phyloP scores from a whole-genome alignment of 1,140 invertebrate species.

The Colletes gigas region DNA sequence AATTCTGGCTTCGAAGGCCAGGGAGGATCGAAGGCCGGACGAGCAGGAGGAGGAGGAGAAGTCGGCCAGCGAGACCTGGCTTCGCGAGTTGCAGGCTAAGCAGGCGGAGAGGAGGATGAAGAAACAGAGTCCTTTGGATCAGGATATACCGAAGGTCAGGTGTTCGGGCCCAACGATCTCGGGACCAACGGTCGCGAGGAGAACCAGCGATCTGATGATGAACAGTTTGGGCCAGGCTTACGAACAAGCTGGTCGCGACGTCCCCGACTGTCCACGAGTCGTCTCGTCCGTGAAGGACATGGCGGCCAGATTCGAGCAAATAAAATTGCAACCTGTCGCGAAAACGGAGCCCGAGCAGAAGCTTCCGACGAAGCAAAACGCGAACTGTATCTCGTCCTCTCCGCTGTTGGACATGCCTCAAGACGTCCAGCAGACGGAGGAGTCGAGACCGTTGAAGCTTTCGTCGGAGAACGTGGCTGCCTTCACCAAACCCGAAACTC shows the following conservation, averaged over 20 bases:
- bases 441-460: slow-evolving; percentile 39
- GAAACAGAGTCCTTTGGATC: slow-evolving; percentile 74
- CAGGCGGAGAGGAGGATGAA: slow-evolving; percentile 85
- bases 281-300: slow-evolving; percentile 87
- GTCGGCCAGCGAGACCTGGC: slow-evolving; percentile 84
- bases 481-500: slow-evolving; percentile 63
- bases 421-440: slow-evolving; percentile 50
- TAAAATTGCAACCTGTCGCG: slow-evolving; percentile 69
- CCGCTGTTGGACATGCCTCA: slow-evolving; percentile 39
- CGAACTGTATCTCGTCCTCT: slow-evolving; percentile 53
- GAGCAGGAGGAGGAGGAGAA: slow-evolving; percentile 74
- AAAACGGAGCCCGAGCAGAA: slow-evolving; percentile 64
- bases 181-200: slow-evolving; percentile 69
- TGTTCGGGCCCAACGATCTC: slow-evolving; percentile 40
- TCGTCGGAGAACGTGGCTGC: slow-evolving; percentile 53
- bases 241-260: slow-evolving; percentile 71
- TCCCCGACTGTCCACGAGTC: slow-evolving; percentile 73
- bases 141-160: slow-evolving; percentile 71
- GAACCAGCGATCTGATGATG: slow-evolving; percentile 77
- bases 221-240: slow-evolving; percentile 63
- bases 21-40: slow-evolving; percentile 68
- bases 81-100: slow-evolving; percentile 90
- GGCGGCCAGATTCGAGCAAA: slow-evolving; percentile 91
- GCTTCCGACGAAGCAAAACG: slow-evolving; percentile 44
- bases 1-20: slow-evolving; percentile 82